Conservation (phyloP, 2,113 vertebrate species). For the Tachysurus fulvidraco region DNA sequence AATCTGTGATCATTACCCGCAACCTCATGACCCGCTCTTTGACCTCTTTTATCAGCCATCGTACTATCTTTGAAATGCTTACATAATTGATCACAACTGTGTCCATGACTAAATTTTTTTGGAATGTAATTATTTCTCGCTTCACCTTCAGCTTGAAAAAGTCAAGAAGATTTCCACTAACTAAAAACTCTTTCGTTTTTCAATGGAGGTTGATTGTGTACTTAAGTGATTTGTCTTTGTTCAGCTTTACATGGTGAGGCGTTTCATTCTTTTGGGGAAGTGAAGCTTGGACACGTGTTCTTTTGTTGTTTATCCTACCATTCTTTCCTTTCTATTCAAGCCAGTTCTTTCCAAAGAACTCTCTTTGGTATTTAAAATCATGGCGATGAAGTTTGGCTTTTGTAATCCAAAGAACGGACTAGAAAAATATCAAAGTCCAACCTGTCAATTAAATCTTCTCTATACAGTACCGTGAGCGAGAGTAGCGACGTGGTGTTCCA, state of each 20-base stretch:
- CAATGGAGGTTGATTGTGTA: neutral
- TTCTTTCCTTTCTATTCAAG: neutral
- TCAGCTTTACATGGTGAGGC: neutral
- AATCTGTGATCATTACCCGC: neutral
- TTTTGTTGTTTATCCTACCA: neutral
- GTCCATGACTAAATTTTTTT: neutral
- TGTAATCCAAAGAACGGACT: neutral
- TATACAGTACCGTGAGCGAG: neutral
- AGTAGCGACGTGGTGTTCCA: neutral
- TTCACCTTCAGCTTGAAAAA: neutral
- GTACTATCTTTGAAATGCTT: neutral
- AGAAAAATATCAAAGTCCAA: neutral
- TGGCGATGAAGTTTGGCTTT: neutral
- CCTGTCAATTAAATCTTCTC: neutral
- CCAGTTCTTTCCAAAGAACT: neutral
- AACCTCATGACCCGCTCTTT: neutral
- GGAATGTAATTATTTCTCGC: conserved; percentile 7
- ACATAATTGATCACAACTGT: neutral
- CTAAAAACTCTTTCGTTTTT: neutral
- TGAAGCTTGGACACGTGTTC: neutral
- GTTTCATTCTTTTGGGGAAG: neutral
- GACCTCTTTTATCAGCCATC: neutral
- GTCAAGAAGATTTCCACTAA: neutral
- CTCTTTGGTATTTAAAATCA: neutral
- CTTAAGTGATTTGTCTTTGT: neutral